Conservation (phyloP, 2,888 invertebrate genomes). For the Limnephilus marmoratus region DNA sequence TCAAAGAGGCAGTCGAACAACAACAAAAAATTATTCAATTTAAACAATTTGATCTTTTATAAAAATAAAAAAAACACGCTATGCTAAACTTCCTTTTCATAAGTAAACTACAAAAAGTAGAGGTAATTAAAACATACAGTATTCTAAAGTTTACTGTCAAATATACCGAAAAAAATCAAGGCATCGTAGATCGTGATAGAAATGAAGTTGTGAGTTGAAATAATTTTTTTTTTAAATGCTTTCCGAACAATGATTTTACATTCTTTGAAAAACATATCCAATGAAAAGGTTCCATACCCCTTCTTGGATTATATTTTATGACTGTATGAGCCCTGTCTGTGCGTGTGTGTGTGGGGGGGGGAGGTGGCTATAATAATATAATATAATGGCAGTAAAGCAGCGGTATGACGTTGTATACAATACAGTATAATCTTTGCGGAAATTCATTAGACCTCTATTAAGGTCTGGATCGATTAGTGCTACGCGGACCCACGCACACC, state of each 20-base stretch:
- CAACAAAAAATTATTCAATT: too few species aligned
- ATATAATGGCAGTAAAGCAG: not conserved
- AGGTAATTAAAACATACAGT: too few species aligned
- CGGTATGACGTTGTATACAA: not conserved
- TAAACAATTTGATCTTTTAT: too few species aligned
- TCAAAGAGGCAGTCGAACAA: too few species aligned
- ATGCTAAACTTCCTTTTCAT: too few species aligned
- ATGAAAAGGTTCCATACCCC: not conserved
- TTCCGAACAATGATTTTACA: not conserved
- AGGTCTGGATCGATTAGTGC: conserved; percentile 20
- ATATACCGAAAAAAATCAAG: too few species aligned
- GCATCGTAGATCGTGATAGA: too few species aligned
- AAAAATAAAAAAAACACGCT: too few species aligned
- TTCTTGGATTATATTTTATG: not conserved
- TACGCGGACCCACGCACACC: conserved; percentile 4
- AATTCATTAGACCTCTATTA: conserved; percentile 34
- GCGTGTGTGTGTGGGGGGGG: not conserved
- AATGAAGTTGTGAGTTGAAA: too few species aligned
- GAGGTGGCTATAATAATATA: not conserved
- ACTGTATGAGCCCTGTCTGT: not conserved
- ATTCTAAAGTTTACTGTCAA: too few species aligned
- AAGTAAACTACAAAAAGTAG: too few species aligned
- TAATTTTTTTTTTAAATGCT: too few species aligned
- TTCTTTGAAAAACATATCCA: not conserved
- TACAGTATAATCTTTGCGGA: conserved; percentile 16